Evolutionary conservation across 2,888 invertebrate species (phyloP).

Genomic region (Tinea semifulvella): DNA sequence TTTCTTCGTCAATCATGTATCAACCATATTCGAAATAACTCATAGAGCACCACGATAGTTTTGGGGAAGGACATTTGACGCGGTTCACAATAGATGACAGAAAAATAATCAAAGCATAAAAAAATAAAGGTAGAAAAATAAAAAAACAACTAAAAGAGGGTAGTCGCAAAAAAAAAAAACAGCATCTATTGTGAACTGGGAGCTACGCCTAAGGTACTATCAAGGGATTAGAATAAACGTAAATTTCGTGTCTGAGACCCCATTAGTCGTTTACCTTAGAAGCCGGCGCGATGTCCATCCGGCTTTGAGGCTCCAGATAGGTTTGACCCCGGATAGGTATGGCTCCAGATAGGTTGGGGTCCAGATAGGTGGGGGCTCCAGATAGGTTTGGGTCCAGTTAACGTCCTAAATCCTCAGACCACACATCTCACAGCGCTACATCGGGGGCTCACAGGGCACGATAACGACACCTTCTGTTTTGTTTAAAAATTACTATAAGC

Average conservation of each 20-base stretch:
- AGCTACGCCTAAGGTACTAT: too few relatives aligned
- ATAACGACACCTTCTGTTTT: constrained; percentile 62
- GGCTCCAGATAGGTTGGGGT: constrained; percentile 19
- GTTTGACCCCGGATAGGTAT: constrained; percentile 26
- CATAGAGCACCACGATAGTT: constrained; percentile 3
- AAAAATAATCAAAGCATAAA: too few relatives aligned
- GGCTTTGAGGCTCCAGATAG: neutral
- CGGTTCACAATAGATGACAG: neutral
- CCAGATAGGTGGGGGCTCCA: neutral
- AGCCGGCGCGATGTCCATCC: neutral
- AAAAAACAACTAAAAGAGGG: too few relatives aligned
- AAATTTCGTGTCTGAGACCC: too few relatives aligned
- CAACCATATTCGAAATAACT: constrained; percentile 4
- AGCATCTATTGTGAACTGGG: too few relatives aligned
- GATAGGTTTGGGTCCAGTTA: constrained; percentile 26
- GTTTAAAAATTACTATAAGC: constrained; percentile 47
- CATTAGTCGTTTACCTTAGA: constrained; percentile 41
- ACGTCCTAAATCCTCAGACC: constrained; percentile 54
- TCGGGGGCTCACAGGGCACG: constrained; percentile 56
- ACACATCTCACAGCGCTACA: constrained; percentile 37
- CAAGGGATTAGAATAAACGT: too few relatives aligned
- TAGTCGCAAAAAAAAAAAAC: too few relatives aligned
- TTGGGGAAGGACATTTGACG: neutral
- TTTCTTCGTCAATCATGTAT: too few relatives aligned
- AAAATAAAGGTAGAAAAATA: too few relatives aligned